Evolutionary conservation across 2,113 vertebrate genomes (phyloP).

Genomic region (Crotalus helleri): DNA sequence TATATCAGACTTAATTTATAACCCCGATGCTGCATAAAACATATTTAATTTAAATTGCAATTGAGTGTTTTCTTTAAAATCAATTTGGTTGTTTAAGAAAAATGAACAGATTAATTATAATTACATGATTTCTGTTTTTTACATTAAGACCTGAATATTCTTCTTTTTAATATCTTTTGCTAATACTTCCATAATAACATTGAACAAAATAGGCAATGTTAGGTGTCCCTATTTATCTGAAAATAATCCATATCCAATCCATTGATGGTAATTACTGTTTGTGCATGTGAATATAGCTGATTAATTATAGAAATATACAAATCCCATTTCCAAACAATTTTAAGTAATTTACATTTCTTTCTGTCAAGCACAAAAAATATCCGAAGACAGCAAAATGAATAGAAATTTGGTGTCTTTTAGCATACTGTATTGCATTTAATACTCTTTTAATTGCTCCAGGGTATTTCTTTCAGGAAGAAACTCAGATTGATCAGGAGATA

Average conservation of each 20-base stretch:
- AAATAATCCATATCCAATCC: neutral
- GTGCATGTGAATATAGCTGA: neutral
- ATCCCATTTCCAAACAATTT: neutral
- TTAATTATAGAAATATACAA: neutral
- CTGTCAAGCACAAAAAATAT: neutral
- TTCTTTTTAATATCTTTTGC: neutral
- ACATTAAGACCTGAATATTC: neutral
- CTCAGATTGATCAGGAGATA: neutral
- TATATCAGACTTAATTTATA: neutral
- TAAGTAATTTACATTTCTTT: neutral
- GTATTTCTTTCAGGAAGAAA: neutral
- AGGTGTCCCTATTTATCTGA: neutral
- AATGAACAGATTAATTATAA: neutral
- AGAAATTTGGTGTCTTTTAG: neutral
- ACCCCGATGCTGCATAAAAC: neutral
- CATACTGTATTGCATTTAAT: neutral
- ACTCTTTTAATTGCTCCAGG: neutral
- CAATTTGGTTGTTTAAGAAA: neutral
- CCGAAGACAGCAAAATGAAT: neutral
- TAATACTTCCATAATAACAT: neutral
- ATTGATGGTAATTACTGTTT: neutral
- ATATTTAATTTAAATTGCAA: neutral
- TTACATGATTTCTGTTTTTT: neutral
- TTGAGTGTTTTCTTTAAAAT: neutral
- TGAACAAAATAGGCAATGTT: neutral